Evolutionary conservation across 1,140 invertebrate species (phyloP), one percentile per base, ranked within the genome.

Genomic region (Bombus confusus): DNA sequence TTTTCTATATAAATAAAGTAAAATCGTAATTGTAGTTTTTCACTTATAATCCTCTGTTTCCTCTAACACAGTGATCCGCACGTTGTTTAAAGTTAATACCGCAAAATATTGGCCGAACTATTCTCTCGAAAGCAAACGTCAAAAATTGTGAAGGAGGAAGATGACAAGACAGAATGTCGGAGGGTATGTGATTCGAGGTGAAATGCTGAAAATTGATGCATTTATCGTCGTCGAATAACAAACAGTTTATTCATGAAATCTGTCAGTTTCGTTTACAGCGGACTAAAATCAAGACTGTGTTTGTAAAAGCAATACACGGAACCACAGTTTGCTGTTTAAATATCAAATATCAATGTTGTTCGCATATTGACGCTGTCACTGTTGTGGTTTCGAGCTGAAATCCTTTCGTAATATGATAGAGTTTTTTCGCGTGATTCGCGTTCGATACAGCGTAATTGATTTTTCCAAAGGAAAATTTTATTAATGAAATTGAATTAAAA

Each of bases 241-340:
- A 64, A 82, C 52, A 37, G 31, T 82, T 82, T 82, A 82, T 64
- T 74, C 71, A 39, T 57, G 80, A 64, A 74, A 81, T 41, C 59
- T n/a, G 68, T 73, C 79, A 41, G 79, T 31, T 81, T n/a, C 68
- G 34, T 81, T 81, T 31, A 57, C 79, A 59, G 18, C 22, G 52
- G n/a, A n/a, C 8, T n/a, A 71, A 72, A 81, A 62, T 59, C 79
- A 31, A 25, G 59, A 18, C 25, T 25, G 8, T 39, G 52, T 47
- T 79, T 68, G n/a, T 25, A 72, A 52, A 52, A 62, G 71, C 57
- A 73, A 73, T 73, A 62, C 28, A 5, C 43, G 41, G 2, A n/a
- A n/a, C 39, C 52, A n/a, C 52, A n/a, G 71, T 64, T 64, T 73
- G n/a, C 57, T 41, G 31, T 64, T 62, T 39, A 34, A 82, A 82